Conservation (phyloP, 2,113 vertebrate species). For the Amazona vittata region DNA sequence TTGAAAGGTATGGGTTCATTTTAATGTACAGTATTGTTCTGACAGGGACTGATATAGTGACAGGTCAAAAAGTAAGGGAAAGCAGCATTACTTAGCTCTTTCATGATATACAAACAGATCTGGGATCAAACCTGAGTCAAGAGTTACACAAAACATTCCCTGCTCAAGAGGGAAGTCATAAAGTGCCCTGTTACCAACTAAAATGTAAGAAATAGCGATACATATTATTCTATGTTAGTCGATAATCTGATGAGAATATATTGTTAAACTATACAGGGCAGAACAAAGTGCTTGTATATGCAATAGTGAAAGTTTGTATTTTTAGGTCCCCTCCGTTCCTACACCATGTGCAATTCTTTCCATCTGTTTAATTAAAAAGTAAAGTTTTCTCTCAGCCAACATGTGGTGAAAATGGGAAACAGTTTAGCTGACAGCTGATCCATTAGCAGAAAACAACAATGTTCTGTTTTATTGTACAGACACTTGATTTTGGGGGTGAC, state of each 20-base stretch:
- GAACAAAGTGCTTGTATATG: not conserved
- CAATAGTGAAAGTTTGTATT: not conserved
- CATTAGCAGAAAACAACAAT: not conserved
- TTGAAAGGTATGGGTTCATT: not conserved
- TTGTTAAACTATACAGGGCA: not conserved
- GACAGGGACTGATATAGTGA: not conserved
- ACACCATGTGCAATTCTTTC: not conserved
- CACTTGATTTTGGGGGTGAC: not conserved
- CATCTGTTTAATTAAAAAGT: not conserved
- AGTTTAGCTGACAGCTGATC: not conserved
- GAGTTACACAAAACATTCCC: not conserved
- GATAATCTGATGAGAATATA: not conserved
- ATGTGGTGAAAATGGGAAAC: not conserved
- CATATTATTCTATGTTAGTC: not conserved
- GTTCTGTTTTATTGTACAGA: not conserved
- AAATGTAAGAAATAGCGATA: not conserved
- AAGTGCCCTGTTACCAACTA: not conserved
- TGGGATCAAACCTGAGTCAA: not conserved
- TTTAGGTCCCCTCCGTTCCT: not conserved
- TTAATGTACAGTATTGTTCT: not conserved
- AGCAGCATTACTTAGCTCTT: not conserved
- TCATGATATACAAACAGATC: not conserved
- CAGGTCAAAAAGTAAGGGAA: not conserved
- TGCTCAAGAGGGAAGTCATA: not conserved
- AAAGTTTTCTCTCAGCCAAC: not conserved